phyloP scores from a whole-genome alignment of 2,888 invertebrate genomes.

The Zhuqinia jingwanae region DNA sequence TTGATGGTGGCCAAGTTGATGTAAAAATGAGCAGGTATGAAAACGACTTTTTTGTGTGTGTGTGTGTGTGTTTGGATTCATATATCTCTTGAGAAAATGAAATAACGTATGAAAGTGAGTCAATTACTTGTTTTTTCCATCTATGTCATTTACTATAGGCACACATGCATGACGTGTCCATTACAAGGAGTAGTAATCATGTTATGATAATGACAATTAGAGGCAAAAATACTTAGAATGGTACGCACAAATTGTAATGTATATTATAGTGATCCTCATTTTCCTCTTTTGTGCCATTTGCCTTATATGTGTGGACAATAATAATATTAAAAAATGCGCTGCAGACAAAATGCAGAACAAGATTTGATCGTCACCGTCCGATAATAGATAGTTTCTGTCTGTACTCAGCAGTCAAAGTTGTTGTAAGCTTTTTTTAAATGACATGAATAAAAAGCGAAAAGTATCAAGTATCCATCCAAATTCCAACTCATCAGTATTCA shows the following conservation, averaged over 20 bases:
- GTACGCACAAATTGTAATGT: background rate
- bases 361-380: background rate
- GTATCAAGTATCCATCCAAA: background rate
- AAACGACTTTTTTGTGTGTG: conserved; percentile 45
- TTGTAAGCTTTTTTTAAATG: background rate
- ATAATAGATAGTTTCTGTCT: background rate
- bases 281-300: no score
- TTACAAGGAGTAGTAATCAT: conserved; percentile 7
- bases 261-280: no score
- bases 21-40: conserved; percentile 19
- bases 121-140: conserved; percentile 41
- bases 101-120: conserved; percentile 28
- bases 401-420: background rate
- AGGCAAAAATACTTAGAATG: background rate
- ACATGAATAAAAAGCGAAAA: background rate
- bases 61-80: no score
- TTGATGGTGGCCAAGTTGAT: conserved; percentile 22
- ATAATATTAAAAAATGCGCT: no score
- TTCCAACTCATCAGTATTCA: conserved; percentile 45
- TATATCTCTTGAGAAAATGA: conserved; percentile 12
- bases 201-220: background rate
- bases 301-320: no score
- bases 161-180: background rate
- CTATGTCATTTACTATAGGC: background rate
- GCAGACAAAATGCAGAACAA: no score